phyloP scores from a whole-genome alignment of 2,888 invertebrate genomes.

The Erebia aethiops region DNA sequence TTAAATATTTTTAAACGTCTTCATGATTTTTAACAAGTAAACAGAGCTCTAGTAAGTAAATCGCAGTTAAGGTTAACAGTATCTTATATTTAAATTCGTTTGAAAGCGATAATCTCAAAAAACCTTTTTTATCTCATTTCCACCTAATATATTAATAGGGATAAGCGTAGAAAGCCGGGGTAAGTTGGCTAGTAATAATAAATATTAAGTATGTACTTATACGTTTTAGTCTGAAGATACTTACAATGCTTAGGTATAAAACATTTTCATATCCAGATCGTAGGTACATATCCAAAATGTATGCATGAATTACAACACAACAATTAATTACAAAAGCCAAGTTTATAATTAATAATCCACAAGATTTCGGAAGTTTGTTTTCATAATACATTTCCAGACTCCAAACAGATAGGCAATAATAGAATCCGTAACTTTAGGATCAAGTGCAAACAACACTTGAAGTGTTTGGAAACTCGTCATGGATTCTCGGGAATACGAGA shows the following conservation, averaged over 20 bases:
- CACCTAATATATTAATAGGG: no score
- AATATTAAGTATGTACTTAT: no score
- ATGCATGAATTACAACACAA: slow-evolving; percentile 2
- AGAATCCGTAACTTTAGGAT: slow-evolving; percentile 28
- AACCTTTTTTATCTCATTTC: background rate
- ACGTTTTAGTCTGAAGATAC: no score
- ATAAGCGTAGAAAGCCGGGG: no score
- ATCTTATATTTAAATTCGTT: no score
- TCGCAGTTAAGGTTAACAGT: no score
- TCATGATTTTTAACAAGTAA: no score
- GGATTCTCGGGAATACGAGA: slow-evolving; percentile 27
- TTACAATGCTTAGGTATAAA: no score
- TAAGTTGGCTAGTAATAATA: no score
- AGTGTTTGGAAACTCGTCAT: slow-evolving; percentile 27
- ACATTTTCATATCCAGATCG: background rate
- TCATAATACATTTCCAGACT: slow-evolving; percentile 29
- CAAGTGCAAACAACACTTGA: slow-evolving; percentile 31
- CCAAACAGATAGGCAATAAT: slow-evolving; percentile 23
- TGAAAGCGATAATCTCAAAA: background rate
- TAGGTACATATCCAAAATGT: background rate
- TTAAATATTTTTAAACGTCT: no score
- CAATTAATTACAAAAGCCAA: slow-evolving; percentile 15
- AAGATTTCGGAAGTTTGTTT: slow-evolving; percentile 28
- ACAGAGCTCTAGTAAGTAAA: no score
- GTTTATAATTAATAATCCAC: slow-evolving; percentile 20